phyloP scores from a whole-genome alignment of 30 jellyfish, hydroid and myxozoan species.

The Pseudorhiza aurosa region DNA sequence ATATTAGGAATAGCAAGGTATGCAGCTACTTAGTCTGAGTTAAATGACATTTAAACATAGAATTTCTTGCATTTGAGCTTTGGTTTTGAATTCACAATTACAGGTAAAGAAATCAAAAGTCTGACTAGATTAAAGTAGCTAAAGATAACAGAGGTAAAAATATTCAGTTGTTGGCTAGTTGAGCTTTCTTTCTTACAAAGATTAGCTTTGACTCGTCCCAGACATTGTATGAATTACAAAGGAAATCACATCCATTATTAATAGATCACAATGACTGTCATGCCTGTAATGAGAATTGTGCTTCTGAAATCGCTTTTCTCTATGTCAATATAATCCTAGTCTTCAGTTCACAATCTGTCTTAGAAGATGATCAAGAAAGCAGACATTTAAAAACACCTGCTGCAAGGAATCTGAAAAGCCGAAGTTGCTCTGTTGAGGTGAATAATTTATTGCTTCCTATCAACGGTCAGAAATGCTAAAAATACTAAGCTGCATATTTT shows the following conservation, averaged over 20 bases:
- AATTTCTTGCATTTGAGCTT: too few species aligned
- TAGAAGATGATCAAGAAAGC: background rate
- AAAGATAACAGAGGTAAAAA: background rate
- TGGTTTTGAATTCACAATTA: too few species aligned
- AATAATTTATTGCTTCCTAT: too few species aligned
- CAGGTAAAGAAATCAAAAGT: too few species aligned
- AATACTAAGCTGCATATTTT: too few species aligned
- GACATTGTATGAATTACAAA: constrained; percentile 1
- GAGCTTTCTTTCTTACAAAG: background rate
- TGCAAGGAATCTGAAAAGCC: background rate
- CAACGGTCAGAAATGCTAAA: too few species aligned
- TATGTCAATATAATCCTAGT: constrained; percentile 3
- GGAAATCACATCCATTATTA: constrained; percentile 25
- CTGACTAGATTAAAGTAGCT: too few species aligned
- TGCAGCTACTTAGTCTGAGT: too few species aligned
- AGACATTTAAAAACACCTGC: constrained; percentile 13
- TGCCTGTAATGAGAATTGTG: constrained; percentile 20
- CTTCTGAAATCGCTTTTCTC: constrained; percentile 36
- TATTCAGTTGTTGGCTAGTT: background rate
- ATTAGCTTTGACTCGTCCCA: background rate
- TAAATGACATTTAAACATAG: too few species aligned
- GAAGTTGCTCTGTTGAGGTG: too few species aligned
- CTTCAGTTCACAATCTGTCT: background rate
- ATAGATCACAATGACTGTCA: constrained; percentile 9
- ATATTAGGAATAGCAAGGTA: too few species aligned